Conservation (phyloP, 2,888 invertebrate species). For the Xanthia togata region DNA sequence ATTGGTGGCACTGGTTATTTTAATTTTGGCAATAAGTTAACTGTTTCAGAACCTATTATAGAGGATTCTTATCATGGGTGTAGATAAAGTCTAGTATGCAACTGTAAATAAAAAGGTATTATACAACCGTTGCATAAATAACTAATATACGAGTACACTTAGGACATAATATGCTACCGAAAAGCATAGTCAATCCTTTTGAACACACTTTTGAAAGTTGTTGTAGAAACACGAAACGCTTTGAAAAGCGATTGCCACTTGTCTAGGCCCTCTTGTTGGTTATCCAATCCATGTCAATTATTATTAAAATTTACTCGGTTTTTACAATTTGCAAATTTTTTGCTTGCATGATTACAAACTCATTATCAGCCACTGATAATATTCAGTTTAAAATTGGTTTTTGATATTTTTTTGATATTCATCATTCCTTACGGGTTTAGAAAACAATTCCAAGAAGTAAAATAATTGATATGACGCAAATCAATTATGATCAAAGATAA, state of each 20-base stretch:
- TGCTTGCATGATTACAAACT: constrained; percentile 32
- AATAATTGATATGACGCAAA: constrained; percentile 74
- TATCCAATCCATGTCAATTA: constrained; percentile 4
- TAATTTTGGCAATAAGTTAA: no score
- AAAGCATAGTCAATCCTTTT: neutral
- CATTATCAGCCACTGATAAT: constrained; percentile 49
- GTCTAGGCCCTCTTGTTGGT: neutral
- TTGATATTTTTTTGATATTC: constrained; percentile 52
- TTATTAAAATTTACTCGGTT: neutral
- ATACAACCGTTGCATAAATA: no score
- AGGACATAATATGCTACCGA: neutral
- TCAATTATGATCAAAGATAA: constrained; percentile 76
- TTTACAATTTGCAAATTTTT: constrained; percentile 24
- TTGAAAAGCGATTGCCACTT: neutral
- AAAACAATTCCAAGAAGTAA: constrained; percentile 73
- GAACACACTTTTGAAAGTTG: neutral
- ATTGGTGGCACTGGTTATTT: no score
- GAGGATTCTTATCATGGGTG: no score
- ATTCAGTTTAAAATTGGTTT: constrained; percentile 44
- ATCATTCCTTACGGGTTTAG: constrained; percentile 46
- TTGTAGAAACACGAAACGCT: neutral
- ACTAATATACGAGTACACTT: no score
- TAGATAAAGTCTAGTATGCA: no score
- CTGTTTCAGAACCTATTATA: no score
- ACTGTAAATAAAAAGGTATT: no score